Evolutionary conservation across 2,888 invertebrate species (phyloP), one percentile per base, ranked within the genome.

Genomic region (Meteorus colon): DNA sequence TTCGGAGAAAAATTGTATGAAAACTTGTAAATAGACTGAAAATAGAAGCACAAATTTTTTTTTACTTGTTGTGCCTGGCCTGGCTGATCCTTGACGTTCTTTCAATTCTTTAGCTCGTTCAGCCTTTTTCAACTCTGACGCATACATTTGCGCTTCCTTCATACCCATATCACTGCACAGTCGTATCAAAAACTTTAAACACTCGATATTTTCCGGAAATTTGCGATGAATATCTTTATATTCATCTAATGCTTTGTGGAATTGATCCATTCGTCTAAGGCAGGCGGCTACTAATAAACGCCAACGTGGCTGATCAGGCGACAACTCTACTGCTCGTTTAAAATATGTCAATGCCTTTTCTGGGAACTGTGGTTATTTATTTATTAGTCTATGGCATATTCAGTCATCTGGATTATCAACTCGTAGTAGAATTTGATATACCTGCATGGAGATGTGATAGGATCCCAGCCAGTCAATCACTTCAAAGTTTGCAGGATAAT

Each of bases 201-300:
- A 98, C 87, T 98, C 97, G 0, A 96, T 92, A 89, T 98, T 98
- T 79, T 98, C 98, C 0, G 99, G 99, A 89, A 99, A 99, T 81
- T 94, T 93, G 27, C 93, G 91, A 86, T 98, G 96, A 84, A 98
- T 95, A 81, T 93, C 93, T 90, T 96, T 96, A 90, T 97, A 98
- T 0, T 95, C 92, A 8, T 94, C 91, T 27, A 97, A 91, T 10
- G 97, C 97, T 84, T 95, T 94, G 82, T 95, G 95, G 88, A 96
- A 96, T 85, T 95, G 95, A 37, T 97, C 97, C 74, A 94, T 94
- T 82, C 96, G 92, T 59, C 96, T 91, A 84, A 96, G 94, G 88
- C 96, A 96, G 45, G 95, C 95, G 10, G 97, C 97, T 68, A 96
- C 95, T 90, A 96, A 93, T 86, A 97, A 91, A 87, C 95, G 94